Conservation (phyloP, 2,113 vertebrate genomes). For the Chiloscyllium plagiosum region DNA sequence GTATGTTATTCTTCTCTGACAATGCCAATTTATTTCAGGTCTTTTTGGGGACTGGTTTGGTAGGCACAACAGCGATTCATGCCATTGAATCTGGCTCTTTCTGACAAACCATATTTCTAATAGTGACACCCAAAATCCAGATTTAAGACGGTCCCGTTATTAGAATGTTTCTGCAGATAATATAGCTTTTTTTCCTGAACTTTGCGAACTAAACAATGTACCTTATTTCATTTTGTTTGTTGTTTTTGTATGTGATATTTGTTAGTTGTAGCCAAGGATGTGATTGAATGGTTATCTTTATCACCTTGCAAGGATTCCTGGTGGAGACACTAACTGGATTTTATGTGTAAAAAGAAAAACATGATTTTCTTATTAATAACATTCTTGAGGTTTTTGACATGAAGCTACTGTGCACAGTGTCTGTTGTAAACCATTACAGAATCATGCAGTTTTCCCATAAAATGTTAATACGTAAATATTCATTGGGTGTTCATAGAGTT, state of each 20-base stretch:
- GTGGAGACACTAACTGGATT: not conserved
- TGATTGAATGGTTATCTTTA: not conserved
- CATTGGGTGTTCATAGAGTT: not conserved
- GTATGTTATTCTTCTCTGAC: not conserved
- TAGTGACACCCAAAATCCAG: not conserved
- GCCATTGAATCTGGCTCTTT: not conserved
- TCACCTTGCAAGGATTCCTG: not conserved
- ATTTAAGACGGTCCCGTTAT: not conserved
- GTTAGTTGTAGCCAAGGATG: not conserved
- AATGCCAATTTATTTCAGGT: not conserved
- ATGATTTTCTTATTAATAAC: not conserved
- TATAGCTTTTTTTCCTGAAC: not conserved
- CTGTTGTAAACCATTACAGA: not conserved
- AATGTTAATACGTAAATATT: not conserved
- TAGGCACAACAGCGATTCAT: not conserved
- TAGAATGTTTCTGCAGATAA: not conserved
- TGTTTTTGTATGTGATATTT: not conserved
- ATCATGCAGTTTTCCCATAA: not conserved
- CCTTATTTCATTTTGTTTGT: not conserved
- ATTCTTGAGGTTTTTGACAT: not conserved
- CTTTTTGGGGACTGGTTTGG: not conserved
- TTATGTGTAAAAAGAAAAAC: not conserved
- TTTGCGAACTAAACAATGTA: not conserved
- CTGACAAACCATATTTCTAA: not conserved
- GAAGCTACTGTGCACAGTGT: not conserved